phyloP scores from a whole-genome alignment of 2,888 invertebrate genomes.

The Luperina nickerlii region DNA sequence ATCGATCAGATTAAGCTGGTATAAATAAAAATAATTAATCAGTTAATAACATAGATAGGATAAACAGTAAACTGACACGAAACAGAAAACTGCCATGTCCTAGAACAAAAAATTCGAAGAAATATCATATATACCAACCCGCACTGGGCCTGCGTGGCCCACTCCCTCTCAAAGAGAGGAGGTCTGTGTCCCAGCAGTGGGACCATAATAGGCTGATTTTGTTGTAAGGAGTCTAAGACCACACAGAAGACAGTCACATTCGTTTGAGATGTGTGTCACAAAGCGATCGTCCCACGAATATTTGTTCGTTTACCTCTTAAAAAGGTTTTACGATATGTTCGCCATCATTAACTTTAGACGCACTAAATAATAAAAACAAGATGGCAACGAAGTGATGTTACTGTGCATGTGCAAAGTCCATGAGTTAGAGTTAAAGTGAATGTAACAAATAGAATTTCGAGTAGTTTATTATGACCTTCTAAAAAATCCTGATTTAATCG shows the following conservation, averaged over 20 bases:
- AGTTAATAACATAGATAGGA: too few relatives aligned
- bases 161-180: too few relatives aligned
- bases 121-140: too few relatives aligned
- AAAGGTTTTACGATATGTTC: not conserved
- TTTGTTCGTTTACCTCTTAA: not conserved
- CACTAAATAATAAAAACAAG: not conserved
- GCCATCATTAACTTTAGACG: not conserved
- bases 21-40: too few relatives aligned
- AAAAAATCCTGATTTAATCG: slow-evolving; percentile 5
- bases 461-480: slow-evolving; percentile 34
- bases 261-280: not conserved
- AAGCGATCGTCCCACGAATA: not conserved
- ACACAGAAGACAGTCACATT: not conserved
- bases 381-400: not conserved
- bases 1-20: too few relatives aligned
- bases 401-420: not conserved
- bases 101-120: too few relatives aligned
- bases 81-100: too few relatives aligned
- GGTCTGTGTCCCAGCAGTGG: too few relatives aligned
- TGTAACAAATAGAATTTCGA: slow-evolving; percentile 30
- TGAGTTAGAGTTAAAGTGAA: slow-evolving; percentile 40
- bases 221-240: not conserved
- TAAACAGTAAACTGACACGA: too few relatives aligned
- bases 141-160: too few relatives aligned
- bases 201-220: too few relatives aligned